Conservation (phyloP, 2,113 vertebrate species). For the Zosterops borbonicus region DNA sequence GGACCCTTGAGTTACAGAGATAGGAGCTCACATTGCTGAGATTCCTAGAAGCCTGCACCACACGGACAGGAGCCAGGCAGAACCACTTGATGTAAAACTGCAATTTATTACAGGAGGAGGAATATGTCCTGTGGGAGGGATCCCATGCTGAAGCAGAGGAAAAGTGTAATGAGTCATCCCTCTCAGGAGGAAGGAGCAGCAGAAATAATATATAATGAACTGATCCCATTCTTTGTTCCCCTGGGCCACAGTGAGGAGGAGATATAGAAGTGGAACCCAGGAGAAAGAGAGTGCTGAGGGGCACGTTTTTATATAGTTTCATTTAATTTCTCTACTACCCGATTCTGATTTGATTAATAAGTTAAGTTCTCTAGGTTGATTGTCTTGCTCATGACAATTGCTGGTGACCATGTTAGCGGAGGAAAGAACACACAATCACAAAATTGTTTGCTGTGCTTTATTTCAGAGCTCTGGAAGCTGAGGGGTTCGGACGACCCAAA, state of each 20-base stretch:
- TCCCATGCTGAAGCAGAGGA: accelerated
- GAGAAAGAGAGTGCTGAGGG: neutral
- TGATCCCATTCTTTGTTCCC: neutral
- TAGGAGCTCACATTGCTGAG: neutral
- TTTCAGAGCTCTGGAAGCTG: too few relatives aligned
- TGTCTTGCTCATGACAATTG: neutral
- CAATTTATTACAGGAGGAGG: neutral
- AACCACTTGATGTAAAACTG: neutral
- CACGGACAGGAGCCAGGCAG: neutral
- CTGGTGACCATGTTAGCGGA: neutral
- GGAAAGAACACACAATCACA: too few relatives aligned
- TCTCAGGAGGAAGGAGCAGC: neutral
- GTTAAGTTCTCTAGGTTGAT: neutral
- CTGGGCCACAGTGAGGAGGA: neutral
- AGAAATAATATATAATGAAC: neutral
- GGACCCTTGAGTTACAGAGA: neutral
- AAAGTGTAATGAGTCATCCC: neutral
- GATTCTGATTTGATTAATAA: neutral
- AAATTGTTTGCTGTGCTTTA: too few relatives aligned
- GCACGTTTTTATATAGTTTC: neutral
- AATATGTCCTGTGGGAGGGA: neutral
- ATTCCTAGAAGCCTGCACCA: neutral
- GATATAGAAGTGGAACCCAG: neutral
- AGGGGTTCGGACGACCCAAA: too few relatives aligned
- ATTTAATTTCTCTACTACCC: neutral